Evolutionary conservation across 1,140 invertebrate genomes (phyloP).

Genomic region (Drosophila littoralis): DNA sequence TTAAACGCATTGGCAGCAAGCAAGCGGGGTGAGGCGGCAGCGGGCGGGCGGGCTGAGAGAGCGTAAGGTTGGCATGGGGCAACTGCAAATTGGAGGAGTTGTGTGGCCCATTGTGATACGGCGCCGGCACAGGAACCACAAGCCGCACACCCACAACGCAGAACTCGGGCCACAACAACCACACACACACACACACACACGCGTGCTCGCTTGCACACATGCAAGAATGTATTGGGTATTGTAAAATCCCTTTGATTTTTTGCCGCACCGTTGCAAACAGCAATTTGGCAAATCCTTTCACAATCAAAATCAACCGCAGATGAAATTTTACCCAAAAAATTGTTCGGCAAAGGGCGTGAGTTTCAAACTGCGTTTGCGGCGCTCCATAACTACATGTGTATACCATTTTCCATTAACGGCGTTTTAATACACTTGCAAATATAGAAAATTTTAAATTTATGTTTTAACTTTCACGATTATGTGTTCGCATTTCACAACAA

Average conservation of each 20-base stretch:
- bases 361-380: conserved; percentile 7
- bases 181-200: conserved; percentile 28
- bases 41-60: not conserved
- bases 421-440: conserved; percentile 14
- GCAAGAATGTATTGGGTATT: conserved; percentile 73
- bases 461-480: not conserved
- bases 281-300: conserved; percentile 84
- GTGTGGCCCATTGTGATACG: conserved; percentile 62
- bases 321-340: conserved; percentile 76
- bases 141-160: conserved; percentile 56
- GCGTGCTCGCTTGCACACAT: conserved; percentile 24
- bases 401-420: conserved; percentile 24
- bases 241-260: conserved; percentile 81
- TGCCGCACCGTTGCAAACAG: conserved; percentile 79
- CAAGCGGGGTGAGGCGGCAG: not conserved
- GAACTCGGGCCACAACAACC: conserved; percentile 52
- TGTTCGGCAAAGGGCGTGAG: conserved; percentile 53
- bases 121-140: conserved; percentile 53
- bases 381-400: conserved; percentile 30
- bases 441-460: no score
- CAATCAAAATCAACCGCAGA: conserved; percentile 84
- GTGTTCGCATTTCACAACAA: not conserved
- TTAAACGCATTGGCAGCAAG: conserved; percentile 70
- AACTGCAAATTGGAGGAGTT: conserved; percentile 43
- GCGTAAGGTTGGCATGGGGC: not conserved